These are phyloP conservation scores for Spodoptera picta DNA, from an alignment of 2,888 invertebrate species.

Conservation along the genomic window DNA sequence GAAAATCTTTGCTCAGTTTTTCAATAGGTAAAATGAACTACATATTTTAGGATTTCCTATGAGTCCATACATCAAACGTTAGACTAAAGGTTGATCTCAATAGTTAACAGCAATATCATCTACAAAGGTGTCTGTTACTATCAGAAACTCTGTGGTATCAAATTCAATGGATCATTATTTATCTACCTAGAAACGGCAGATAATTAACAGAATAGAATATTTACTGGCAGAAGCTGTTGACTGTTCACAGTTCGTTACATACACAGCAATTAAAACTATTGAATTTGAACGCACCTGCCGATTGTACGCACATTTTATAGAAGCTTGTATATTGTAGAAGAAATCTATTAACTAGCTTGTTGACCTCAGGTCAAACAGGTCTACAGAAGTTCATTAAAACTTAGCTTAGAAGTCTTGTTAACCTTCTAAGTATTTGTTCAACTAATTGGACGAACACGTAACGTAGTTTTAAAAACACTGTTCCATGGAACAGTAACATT, in stretches of 20 bases:
- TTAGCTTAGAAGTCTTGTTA: slow-evolving; percentile 34
- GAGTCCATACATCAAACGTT: no score
- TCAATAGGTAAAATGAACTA: no score
- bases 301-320: slow-evolving; percentile 22
- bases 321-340: slow-evolving; percentile 35
- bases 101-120: no score
- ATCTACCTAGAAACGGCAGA: slow-evolving; percentile 15
- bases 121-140: neutral
- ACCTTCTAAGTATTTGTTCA: slow-evolving; percentile 10
- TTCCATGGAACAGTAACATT: slow-evolving; percentile 6
- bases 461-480: neutral
- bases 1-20: no score
- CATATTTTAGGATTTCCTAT: no score
- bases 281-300: slow-evolving; percentile 43
- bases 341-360: slow-evolving; percentile 41
- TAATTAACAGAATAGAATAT: slow-evolving; percentile 24
- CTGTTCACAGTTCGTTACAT: slow-evolving; percentile 32
- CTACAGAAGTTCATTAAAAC: slow-evolving; percentile 34
- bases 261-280: slow-evolving; percentile 39
- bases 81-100: no score
- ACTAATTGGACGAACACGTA: slow-evolving; percentile 28
- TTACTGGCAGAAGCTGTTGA: slow-evolving; percentile 29
- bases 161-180: slow-evolving; percentile 18
- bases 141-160: neutral
- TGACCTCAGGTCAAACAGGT: slow-evolving; percentile 39